These are phyloP conservation scores for Magallana nippona DNA, from an alignment of 2,888 invertebrate species.

Conservation along the genomic window DNA sequence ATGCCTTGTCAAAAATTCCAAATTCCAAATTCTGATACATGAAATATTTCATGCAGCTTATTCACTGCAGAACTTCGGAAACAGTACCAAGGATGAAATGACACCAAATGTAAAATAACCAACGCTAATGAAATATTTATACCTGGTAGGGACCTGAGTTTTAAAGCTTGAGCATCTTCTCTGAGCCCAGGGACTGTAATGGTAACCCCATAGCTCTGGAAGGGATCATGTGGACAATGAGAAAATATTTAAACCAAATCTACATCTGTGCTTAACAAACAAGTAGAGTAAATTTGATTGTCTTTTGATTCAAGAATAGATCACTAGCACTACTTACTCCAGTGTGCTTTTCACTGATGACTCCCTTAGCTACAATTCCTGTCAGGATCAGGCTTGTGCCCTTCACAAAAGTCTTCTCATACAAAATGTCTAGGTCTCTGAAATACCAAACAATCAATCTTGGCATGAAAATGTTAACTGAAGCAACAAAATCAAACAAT, in stretches of 20 bases:
- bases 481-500: background rate
- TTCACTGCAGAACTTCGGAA: no score
- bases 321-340: conserved; percentile 31
- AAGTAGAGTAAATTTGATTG: no score
- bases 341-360: conserved; percentile 57
- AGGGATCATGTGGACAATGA: background rate
- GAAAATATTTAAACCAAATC: background rate
- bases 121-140: background rate
- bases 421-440: conserved; percentile 76
- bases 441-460: conserved; percentile 39
- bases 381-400: conserved; percentile 74
- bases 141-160: conserved; percentile 78
- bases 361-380: conserved; percentile 74
- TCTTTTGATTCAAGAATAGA: no score
- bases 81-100: no score
- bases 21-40: no score
- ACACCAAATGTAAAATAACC: no score
- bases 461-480: background rate
- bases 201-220: conserved; percentile 74
- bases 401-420: conserved; percentile 65
- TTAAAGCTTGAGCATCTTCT: conserved; percentile 72
- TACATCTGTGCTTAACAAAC: background rate
- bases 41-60: no score
- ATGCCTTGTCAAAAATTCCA: no score
- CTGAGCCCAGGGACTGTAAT: conserved; percentile 74